Percentiles rank a stretch among this genome's conserved stretches.
Conservation (phyloP, 2,113 vertebrate genomes). For the Actenoides hombroni region DNA sequence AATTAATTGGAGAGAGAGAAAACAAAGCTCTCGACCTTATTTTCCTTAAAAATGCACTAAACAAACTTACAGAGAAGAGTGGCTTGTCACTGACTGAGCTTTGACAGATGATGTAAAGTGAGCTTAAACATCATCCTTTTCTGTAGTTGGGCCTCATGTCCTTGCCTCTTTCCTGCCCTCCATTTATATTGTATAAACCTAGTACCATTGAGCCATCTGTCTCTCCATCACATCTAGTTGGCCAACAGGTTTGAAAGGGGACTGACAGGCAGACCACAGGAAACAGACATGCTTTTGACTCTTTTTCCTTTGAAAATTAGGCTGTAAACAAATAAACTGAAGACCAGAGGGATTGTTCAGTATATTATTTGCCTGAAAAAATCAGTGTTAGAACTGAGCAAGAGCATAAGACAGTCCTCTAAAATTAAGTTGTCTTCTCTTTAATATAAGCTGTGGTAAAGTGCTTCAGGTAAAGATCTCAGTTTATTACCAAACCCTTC, state of each 20-base stretch:
- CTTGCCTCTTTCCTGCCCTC: neutral
- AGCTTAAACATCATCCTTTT: neutral
- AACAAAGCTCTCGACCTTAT: neutral
- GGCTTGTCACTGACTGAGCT: neutral
- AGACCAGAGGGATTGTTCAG: neutral
- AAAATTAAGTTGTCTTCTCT: neutral
- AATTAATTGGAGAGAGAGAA: neutral
- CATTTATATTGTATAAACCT: neutral
- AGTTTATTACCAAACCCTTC: neutral
- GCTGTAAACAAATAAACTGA: neutral
- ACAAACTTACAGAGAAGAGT: neutral
- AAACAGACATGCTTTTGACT: neutral
- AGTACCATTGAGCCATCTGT: neutral
- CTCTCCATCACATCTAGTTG: neutral
- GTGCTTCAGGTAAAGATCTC: neutral
- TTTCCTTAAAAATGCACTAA: neutral
- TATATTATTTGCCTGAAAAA: neutral
- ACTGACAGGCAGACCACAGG: neutral
- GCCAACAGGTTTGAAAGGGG: neutral
- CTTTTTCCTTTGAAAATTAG: neutral
- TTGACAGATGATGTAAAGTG: fast-evolving
- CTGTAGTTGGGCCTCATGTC: neutral
- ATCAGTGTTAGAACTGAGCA: neutral
- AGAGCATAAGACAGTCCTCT: neutral
- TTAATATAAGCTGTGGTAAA: neutral